Evolutionary conservation across 2,113 vertebrate species (phyloP), one percentile per base, ranked within the genome.

Genomic region (Gymnocephalus cernua): DNA sequence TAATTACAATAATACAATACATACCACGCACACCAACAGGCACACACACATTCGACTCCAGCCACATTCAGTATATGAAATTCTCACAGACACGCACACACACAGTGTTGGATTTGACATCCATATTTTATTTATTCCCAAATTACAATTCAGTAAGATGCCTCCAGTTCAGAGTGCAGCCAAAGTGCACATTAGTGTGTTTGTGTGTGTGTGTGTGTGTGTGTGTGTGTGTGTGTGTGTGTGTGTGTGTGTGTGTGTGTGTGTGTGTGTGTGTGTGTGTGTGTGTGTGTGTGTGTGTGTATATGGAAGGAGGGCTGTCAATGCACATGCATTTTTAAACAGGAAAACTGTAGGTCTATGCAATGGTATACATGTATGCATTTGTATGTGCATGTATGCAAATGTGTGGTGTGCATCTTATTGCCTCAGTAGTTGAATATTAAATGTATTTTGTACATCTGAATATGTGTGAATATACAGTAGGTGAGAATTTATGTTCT

Each of bases 251-350:
- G 38, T 66, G 68, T 54, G 32, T 35, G 35, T 35, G 35, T 41
- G 38, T 41, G 38, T 41, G 38, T 41, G 38, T 9, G 38, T 10
- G 32, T 32, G 32, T 32, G 32, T 32, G 32, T 35, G 32, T 35
- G 32, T 35, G 32, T 35, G 32, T 35, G 32, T 35, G 32, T 35
- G 32, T 21, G 4, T 47, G 19, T 32, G 21, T 44, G 29, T 71
- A 29, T 57, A 4, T 61, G 73, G 19, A 50, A 27, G 19, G 2
- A 21, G 7, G 68, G 11, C 14, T 41, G 62, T 58, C 58, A 29
- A 61, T 74, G 66, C 0, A 48, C 51, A 74, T 90, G 76, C 48
- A 88, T 89, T 79, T 88, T 89, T 86, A 85, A 88, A 66, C 23
- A 90, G 74, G 29, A 13, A 51, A 54, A 73, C 44, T 61, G 56